These are phyloP conservation scores for Leptopilina syphax DNA, from an alignment of 2,888 invertebrate species.

Conservation along the genomic window DNA sequence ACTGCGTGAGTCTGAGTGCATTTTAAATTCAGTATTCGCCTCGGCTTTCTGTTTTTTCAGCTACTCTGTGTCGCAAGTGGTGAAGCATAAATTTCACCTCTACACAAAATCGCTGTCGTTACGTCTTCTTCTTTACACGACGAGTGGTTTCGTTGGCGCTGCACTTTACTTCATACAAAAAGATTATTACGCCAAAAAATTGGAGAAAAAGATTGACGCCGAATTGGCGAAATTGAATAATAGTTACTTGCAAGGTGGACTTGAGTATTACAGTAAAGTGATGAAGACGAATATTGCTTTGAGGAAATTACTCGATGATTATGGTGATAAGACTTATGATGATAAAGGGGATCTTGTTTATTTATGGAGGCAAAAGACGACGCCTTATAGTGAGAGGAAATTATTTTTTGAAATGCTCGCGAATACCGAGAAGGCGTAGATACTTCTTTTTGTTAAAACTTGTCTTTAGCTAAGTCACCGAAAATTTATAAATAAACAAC, in stretches of 20 bases:
- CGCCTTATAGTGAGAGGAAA: constrained; percentile 83
- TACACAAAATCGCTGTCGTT: constrained; percentile 78
- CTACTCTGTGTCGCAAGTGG: constrained; percentile 78
- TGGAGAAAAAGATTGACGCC: constrained; percentile 83
- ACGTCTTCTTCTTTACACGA: constrained; percentile 78
- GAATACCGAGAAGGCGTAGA: no score
- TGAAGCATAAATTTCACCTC: constrained; percentile 80
- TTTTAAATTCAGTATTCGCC: background rate
- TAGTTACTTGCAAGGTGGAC: constrained; percentile 85
- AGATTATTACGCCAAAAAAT: constrained; percentile 82
- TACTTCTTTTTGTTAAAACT: no score
- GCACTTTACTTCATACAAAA: constrained; percentile 82
- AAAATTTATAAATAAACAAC: no score
- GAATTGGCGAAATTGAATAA: constrained; percentile 80
- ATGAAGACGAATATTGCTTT: constrained; percentile 86
- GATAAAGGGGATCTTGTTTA: constrained; percentile 84
- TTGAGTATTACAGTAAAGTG: constrained; percentile 86
- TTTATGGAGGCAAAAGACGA: constrained; percentile 81
- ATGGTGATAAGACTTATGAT: constrained; percentile 82
- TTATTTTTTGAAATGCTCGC: constrained; percentile 80
- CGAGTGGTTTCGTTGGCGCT: constrained; percentile 80
- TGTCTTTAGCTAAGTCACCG: no score
- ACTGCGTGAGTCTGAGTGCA: constrained; percentile 66
- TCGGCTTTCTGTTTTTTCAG: constrained; percentile 76
- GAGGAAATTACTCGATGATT: constrained; percentile 81